phyloP scores from a whole-genome alignment of 2,113 vertebrate species.

The Larimichthys polyactis region DNA sequence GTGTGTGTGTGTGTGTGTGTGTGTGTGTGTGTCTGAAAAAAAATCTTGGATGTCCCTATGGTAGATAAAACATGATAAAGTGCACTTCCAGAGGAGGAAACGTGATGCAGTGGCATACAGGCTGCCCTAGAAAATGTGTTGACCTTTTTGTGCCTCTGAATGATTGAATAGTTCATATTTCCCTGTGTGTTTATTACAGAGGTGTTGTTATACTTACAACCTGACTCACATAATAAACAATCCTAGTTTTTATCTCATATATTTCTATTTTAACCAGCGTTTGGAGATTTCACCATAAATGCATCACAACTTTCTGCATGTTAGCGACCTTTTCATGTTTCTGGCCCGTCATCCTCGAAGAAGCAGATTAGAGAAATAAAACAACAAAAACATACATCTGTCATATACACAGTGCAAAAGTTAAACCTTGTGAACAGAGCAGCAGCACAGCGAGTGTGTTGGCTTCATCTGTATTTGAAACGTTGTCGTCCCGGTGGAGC shows the following conservation, averaged over 20 bases:
- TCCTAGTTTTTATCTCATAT: neutral
- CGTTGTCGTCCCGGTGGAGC: neutral
- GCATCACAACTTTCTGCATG: too few relatives aligned
- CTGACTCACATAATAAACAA: neutral
- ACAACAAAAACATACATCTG: neutral
- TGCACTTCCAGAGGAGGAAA: neutral
- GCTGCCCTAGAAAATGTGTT: too few relatives aligned
- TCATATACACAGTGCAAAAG: neutral
- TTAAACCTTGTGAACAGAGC: neutral
- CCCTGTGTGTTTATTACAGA: neutral
- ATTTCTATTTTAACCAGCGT: neutral
- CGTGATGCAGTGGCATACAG: too few relatives aligned
- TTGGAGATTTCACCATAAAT: too few relatives aligned
- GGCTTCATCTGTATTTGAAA: conserved; percentile 30
- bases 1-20: too few relatives aligned
- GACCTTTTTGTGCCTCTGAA: neutral
- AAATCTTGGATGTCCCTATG: neutral
- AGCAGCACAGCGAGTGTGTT: neutral
- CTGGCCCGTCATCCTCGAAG: too few relatives aligned
- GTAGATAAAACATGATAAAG: neutral
- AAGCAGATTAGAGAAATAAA: too few relatives aligned
- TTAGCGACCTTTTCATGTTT: neutral
- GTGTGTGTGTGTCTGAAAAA: neutral
- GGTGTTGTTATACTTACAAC: neutral
- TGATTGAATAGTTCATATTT: neutral